Evolutionary conservation across 2,113 vertebrate species (phyloP).

Genomic region (Syngnathus typhle): DNA sequence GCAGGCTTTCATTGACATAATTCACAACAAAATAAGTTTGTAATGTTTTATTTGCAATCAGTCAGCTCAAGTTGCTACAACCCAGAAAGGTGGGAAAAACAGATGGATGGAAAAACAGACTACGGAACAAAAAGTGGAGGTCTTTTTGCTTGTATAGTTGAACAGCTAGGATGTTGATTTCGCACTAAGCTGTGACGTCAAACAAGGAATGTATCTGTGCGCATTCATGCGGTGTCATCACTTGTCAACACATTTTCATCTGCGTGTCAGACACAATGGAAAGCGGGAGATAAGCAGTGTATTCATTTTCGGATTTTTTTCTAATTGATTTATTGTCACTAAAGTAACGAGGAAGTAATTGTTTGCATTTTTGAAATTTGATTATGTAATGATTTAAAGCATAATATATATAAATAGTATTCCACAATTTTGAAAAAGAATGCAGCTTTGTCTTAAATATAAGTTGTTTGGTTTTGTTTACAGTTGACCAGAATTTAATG

Average conservation of each 20-base stretch:
- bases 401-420: too few relatives aligned
- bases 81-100: not conserved
- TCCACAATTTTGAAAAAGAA: not conserved
- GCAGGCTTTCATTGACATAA: not conserved
- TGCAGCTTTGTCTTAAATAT: not conserved
- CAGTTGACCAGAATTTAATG: not conserved
- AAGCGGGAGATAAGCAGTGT: constrained; percentile 6
- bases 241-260: constrained; percentile 59
- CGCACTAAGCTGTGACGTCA: not conserved
- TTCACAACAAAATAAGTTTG: not conserved
- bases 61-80: not conserved
- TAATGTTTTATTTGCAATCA: not conserved
- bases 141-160: too few relatives aligned
- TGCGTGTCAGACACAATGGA: constrained; percentile 19
- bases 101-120: too few relatives aligned
- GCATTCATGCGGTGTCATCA: not conserved
- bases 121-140: too few relatives aligned
- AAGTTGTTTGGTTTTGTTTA: too few relatives aligned
- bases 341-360: too few relatives aligned
- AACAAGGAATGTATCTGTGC: constrained; percentile 17
- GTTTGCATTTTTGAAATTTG: too few relatives aligned
- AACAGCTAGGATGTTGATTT: not conserved
- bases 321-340: too few relatives aligned
- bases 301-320: too few relatives aligned
- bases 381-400: too few relatives aligned